Conservation (phyloP, 2,113 vertebrate species). For the Sphyrna mokarran region DNA sequence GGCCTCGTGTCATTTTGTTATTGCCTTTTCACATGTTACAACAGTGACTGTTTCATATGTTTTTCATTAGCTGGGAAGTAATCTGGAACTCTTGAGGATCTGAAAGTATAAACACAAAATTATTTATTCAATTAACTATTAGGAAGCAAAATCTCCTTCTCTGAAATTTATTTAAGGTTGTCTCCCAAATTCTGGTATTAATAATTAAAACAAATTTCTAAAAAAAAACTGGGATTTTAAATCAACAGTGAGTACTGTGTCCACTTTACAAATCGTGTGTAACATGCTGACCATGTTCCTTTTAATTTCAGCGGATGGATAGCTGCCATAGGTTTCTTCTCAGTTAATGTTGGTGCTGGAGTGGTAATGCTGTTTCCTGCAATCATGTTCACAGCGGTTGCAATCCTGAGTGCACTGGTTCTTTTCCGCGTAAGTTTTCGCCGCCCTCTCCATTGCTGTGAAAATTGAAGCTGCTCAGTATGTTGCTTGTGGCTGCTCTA, state of each 20-base stretch:
- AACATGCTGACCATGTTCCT: not conserved
- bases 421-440: conserved; percentile 69
- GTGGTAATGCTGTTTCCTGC: conserved; percentile 83
- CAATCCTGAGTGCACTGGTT: conserved; percentile 62
- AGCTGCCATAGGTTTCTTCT: conserved; percentile 68
- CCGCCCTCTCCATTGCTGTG: not conserved
- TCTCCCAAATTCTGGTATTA: not conserved
- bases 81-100: not conserved
- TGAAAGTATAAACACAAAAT: not conserved
- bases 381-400: conserved; percentile 74
- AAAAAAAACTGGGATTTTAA: not conserved
- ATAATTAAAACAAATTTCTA: not conserved
- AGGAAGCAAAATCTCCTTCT: not conserved
- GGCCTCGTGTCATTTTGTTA: not conserved
- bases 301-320: conserved; percentile 74
- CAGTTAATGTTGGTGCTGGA: conserved; percentile 60
- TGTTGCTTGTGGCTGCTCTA: not conserved
- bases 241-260: not conserved
- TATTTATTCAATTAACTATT: not conserved
- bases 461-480: not conserved
- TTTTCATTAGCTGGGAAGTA: not conserved
- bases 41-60: not conserved
- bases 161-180: not conserved
- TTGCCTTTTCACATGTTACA: not conserved
- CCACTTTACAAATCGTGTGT: not conserved